Base-by-base conservation (phyloP, 2,888 invertebrate genomes). In the Cecidostiba fungosa region DNA sequence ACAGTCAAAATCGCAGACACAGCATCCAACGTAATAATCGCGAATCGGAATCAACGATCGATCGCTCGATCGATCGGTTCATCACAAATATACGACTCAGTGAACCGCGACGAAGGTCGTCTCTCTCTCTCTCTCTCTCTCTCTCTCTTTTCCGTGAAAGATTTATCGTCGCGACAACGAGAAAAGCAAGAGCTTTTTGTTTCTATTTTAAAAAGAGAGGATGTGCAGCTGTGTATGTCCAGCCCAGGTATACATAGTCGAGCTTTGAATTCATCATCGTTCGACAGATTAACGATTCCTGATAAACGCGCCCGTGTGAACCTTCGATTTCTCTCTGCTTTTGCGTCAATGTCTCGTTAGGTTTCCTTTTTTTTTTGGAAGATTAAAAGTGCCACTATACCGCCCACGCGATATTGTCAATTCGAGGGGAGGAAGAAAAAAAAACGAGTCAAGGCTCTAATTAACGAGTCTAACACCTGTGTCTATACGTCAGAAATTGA, bases 121-220 rank as follows among this genome's bases (percentile, higher is more conserved):
- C 43, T 10, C 23, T 59, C 32, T 36, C 23, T 3, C n/a, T 14
- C 43, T 10, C 23, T 59, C 32, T 36, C 23, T 3, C n/a, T 59
- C 32, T 36, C 23, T 3, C 8, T n/a, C 19, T 39, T n/a, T n/a
- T 29, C 43, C n/a, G 5, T 72, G 26, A 72, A 77, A 50, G 36
- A 80, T 72, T 50, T 59, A 80, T 80, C 62, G n/a, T 23, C n/a
- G 39, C 66, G 77, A 16, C 70, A 39, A n/a, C 36, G 70, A 39
- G 2, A 29, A 12, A 66, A 29, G 29, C 4, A 14, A 3, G 29
- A 77, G 77, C 62, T 39, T 62, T 62, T 77, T 23, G 5, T 77
- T 77, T 66, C 43, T 66, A 66, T 66, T 66, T 66, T 77, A 66
- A 43, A 47, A 39, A 66, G 3, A 43, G 47, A 16, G 36, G 39